A percentile compares a stretch with the other conserved stretches of the same genome.
Conservation (phyloP, 2,797 vertebrate genomes). For the Crossoptilon crossoptilon region DNA sequence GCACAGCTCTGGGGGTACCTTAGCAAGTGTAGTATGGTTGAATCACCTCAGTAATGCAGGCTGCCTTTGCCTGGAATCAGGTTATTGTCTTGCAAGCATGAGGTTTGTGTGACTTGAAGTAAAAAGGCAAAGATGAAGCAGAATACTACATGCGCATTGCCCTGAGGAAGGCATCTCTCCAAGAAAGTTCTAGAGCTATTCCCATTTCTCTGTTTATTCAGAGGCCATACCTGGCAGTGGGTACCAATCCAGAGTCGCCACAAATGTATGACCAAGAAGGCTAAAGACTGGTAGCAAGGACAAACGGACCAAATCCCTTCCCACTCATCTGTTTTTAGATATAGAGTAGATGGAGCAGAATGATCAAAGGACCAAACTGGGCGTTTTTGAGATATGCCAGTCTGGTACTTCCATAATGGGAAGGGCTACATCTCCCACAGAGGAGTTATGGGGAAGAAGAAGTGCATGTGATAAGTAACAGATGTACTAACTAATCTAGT, state of each 20-base stretch:
- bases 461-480: neutral
- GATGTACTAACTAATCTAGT: neutral
- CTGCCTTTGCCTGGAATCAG: neutral
- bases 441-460: neutral
- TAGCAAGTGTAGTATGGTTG: neutral
- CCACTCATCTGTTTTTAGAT: neutral
- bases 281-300: neutral
- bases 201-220: neutral
- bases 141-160: neutral
- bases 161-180: neutral
- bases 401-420: neutral
- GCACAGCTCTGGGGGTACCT: neutral
- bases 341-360: neutral
- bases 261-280: neutral
- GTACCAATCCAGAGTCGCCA: neutral
- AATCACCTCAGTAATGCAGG: neutral
- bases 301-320: neutral
- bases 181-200: neutral
- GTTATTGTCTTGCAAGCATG: neutral
- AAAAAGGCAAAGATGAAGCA: neutral
- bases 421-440: neutral
- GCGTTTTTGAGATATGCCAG: neutral
- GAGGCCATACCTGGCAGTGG: neutral
- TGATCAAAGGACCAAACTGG: neutral
- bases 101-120: neutral